Evolutionary conservation across 1,140 invertebrate genomes (phyloP).

Genomic region (Anoplophora glabripennis): DNA sequence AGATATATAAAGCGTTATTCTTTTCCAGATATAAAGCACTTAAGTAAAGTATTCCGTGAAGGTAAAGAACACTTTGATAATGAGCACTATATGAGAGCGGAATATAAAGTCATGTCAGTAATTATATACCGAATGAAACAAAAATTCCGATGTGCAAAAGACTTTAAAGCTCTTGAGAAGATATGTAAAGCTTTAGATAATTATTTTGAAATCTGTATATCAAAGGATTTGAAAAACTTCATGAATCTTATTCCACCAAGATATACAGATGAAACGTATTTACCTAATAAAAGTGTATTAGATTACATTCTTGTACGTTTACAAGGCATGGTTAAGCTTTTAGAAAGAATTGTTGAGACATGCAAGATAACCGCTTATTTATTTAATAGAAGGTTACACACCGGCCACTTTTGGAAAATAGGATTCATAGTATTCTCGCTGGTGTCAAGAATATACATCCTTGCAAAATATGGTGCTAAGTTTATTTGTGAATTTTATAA

Average conservation of each 20-base stretch:
- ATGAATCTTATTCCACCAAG: constrained; percentile 34
- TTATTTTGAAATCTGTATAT: constrained; percentile 48
- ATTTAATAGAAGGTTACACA: constrained; percentile 45
- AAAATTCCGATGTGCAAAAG: constrained; percentile 55
- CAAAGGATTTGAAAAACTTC: constrained; percentile 36
- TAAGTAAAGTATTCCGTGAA: constrained; percentile 26
- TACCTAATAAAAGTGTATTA: constrained; percentile 54
- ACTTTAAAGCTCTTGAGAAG: constrained; percentile 54
- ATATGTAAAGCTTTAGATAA: constrained; percentile 51
- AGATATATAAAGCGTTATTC: constrained; percentile 4
- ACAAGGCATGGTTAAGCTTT: constrained; percentile 52
- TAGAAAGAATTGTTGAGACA: constrained; percentile 47
- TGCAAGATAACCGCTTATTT: constrained; percentile 41
- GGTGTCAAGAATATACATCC: constrained; percentile 51
- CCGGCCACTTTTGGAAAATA: constrained; percentile 53
- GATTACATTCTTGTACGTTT: constrained; percentile 52
- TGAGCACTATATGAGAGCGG: constrained; percentile 43
- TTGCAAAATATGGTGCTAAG: constrained; percentile 46
- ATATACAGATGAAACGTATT: constrained; percentile 32
- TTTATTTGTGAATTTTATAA: constrained; percentile 51
- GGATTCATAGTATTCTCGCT: constrained; percentile 48
- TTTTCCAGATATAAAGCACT: constrained; percentile 36
- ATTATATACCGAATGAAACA: constrained; percentile 55
- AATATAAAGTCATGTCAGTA: constrained; percentile 51
- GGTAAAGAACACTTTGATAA: constrained; percentile 45